Percentiles rank a stretch among this genome's conserved stretches.
Evolutionary conservation across 2,797 vertebrate genomes (phyloP).

Genomic region (Chrosomus eos): DNA sequence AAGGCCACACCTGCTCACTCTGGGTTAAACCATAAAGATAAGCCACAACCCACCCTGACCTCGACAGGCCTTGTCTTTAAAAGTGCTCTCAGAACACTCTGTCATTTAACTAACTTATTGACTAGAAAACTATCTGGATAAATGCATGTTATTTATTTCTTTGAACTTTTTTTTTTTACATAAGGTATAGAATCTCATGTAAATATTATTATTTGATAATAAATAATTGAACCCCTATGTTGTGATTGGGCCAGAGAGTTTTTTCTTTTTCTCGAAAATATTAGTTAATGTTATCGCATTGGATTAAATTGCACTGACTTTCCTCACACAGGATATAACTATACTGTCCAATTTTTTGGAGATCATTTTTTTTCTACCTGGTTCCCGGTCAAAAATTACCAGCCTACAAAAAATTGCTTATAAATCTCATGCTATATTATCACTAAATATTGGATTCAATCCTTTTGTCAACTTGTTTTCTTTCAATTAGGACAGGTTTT

Average conservation of each 20-base stretch:
- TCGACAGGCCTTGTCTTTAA: conserved; percentile 4
- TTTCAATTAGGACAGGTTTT: no score
- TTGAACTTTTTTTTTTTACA: not conserved
- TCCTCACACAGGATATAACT: not conserved
- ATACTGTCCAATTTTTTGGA: no score
- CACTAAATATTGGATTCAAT: no score
- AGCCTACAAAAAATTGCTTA: no score
- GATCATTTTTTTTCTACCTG: no score
- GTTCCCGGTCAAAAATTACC: no score
- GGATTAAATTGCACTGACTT: no score
- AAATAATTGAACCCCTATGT: not conserved
- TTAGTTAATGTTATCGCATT: not conserved
- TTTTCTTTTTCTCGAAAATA: not conserved
- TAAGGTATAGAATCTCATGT: not conserved
- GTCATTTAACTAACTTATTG: conserved; percentile 1
- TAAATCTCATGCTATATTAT: no score
- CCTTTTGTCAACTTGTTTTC: no score
- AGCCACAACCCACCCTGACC: conserved; percentile 24
- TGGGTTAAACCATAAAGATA: conserved; percentile 48
- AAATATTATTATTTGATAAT: not conserved
- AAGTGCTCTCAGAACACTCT: not conserved
- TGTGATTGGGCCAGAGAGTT: not conserved
- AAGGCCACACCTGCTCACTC: conserved; percentile 65
- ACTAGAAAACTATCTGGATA: not conserved
- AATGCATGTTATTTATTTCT: not conserved